Evolutionary conservation across 2,113 vertebrate genomes (phyloP).

Genomic region (Peromyscus californicus): DNA sequence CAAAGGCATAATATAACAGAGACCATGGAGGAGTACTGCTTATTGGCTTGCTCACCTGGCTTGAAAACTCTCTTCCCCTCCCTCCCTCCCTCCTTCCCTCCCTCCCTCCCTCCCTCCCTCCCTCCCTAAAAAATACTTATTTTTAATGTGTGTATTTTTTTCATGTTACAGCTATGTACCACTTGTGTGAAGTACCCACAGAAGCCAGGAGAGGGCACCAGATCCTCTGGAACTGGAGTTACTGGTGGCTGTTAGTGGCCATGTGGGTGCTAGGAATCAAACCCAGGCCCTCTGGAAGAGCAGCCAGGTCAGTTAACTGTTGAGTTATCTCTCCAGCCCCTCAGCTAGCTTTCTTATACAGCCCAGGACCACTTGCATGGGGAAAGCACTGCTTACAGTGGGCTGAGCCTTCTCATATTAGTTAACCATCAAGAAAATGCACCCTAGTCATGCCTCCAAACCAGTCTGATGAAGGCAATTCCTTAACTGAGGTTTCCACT

Average conservation of each 20-base stretch:
- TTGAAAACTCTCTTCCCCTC: neutral
- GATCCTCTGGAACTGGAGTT: neutral
- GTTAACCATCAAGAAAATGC: neutral
- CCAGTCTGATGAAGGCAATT: neutral
- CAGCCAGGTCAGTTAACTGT: neutral
- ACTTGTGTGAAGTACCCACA: neutral
- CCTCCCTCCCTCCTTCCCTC: rapidly evolving
- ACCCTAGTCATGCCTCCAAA: neutral
- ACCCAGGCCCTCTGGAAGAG: neutral
- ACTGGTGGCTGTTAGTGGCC: neutral
- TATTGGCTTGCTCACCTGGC: neutral
- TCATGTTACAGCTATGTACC: neutral
- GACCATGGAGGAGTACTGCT: neutral
- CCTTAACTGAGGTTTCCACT: neutral
- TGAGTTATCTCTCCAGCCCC: neutral
- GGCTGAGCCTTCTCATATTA: neutral
- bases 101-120: too few relatives aligned
- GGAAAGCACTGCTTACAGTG: neutral
- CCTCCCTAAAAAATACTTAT: neutral
- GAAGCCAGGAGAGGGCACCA: neutral
- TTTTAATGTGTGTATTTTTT: neutral
- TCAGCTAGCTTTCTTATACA: neutral
- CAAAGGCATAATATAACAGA: neutral
- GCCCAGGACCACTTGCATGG: neutral
- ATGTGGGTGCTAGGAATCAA: neutral